Evolutionary conservation across 2,888 invertebrate genomes (phyloP).

Genomic region (Diaperis boleti): DNA sequence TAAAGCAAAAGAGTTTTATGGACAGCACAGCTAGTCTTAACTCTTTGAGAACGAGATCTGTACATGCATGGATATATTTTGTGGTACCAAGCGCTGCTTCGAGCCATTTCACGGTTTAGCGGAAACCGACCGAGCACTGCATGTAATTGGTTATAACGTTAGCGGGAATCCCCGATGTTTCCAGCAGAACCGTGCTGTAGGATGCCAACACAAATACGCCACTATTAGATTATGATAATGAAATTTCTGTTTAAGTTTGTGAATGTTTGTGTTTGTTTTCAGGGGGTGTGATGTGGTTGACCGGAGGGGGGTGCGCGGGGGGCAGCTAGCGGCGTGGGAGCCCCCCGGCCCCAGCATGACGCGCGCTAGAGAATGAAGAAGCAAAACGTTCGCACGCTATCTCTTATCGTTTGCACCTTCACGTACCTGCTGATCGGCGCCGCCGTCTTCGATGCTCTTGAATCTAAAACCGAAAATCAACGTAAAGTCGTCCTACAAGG

Average conservation of each 20-base stretch:
- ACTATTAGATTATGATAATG: conserved; percentile 30
- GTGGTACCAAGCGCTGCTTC: no score
- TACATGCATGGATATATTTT: no score
- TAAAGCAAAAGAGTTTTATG: no score
- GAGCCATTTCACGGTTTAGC: no score
- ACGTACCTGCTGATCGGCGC: conserved; percentile 99
- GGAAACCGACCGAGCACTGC: background rate
- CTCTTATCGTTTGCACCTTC: conserved; percentile 99
- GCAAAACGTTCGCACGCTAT: conserved; percentile 99
- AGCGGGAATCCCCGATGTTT: conserved; percentile 6
- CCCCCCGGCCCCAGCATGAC: conserved; percentile 70
- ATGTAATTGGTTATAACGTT: conserved; percentile 6
- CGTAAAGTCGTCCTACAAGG: conserved; percentile 91
- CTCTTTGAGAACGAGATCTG: no score
- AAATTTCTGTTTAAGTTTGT: conserved; percentile 32
- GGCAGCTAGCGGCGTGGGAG: conserved; percentile 65
- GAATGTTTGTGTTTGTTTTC: conserved; percentile 41
- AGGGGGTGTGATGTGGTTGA: conserved; percentile 59
- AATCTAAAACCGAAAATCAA: conserved; percentile 95
- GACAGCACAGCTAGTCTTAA: no score
- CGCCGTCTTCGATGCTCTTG: conserved; percentile 98
- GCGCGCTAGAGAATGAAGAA: conserved; percentile 96
- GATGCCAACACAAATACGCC: conserved; percentile 3
- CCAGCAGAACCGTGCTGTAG: background rate
- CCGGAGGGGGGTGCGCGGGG: conserved; percentile 61